Evolutionary conservation across 2,113 vertebrate species (phyloP).

Genomic region (Corapipo altera): DNA sequence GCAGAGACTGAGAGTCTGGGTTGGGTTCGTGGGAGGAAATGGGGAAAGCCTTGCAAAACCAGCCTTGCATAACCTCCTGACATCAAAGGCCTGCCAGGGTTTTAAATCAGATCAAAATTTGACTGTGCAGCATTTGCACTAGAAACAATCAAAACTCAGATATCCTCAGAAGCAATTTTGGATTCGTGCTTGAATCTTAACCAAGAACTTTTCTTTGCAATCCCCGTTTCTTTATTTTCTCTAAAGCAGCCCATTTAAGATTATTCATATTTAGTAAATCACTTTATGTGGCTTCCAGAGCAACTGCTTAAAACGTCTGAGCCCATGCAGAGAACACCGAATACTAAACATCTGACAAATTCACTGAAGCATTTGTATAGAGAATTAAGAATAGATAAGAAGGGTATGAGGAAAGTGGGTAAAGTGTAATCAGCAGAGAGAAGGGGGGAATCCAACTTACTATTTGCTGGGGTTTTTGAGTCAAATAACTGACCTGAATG

Average conservation of each 20-base stretch:
- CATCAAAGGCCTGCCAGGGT: slow-evolving; percentile 23
- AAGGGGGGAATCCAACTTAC: neutral
- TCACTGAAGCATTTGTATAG: neutral
- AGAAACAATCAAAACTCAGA: neutral
- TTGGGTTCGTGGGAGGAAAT: slow-evolving; percentile 1
- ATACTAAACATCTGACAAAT: neutral
- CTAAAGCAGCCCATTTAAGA: neutral
- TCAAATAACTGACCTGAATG: slow-evolving; percentile 33
- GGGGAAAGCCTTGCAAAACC: slow-evolving; percentile 16
- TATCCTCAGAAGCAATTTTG: neutral
- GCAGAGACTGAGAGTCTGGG: slow-evolving; percentile 44
- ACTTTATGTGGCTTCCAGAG: neutral
- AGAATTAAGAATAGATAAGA: slow-evolving; percentile 16
- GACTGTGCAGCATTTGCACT: neutral
- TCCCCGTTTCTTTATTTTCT: neutral
- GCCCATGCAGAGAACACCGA: neutral
- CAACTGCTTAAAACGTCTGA: neutral
- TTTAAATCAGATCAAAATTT: slow-evolving; percentile 16
- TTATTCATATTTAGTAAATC: neutral
- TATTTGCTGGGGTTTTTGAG: slow-evolving; percentile 8
- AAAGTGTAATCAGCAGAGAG: neutral
- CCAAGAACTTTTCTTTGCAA: neutral
- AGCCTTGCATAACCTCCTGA: slow-evolving; percentile 36
- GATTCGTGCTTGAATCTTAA: neutral
- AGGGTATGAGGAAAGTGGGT: neutral